Evolutionary conservation across 2,888 invertebrate species (phyloP), one percentile per base, ranked within the genome.

Genomic region (Diaphora mendica): DNA sequence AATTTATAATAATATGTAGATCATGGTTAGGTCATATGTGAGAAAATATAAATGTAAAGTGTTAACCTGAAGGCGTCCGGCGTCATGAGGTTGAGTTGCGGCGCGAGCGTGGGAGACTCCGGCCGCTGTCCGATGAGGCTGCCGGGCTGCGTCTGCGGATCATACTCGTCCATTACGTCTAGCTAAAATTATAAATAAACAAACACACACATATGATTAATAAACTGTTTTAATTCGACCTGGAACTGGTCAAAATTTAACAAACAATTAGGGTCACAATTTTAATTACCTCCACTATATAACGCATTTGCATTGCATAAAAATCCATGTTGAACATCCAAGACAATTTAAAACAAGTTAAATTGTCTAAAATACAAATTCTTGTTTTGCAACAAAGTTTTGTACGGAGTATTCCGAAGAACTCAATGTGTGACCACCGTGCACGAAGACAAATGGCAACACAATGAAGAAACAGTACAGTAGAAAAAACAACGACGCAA

Each of bases 31-130:
- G 2, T 17, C 2, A 44, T 17, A 44, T 15, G 44, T 44, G 17
- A 42, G 13, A 3, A 11, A 42, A 13, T 13, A 13, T 55, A 67
- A 62, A 2, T 9, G 33, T 30, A 30, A 30, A 33, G 11, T 17
- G 13, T 23, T 30, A 20, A 87, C 96, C 96, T 82, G 96, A 99
- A 99, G 30, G 98, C 98, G 88, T 98, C 98, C 0, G 99, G 98
- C 0, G 98, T 98, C 97, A 98, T 98, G 42, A 98, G 96, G 87
- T 97, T 98, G 39, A 98, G 92, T 85, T 83, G 95, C 82, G 86
- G 95, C 76, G 87, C 82, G 23, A 85, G 48, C 2, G 90, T 71
- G 3, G 95, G 95, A 0, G 95, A 95, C 73, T 95, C 95, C 0
- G 94, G 88, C 3, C 94, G 89, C 76, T 89, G 90, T 2, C 87